A percentile compares a stretch with the other conserved stretches of the same genome.
These are phyloP conservation scores for Penaeus chinensis DNA, from an alignment of 1,140 invertebrate genomes.

Conservation along the genomic window DNA sequence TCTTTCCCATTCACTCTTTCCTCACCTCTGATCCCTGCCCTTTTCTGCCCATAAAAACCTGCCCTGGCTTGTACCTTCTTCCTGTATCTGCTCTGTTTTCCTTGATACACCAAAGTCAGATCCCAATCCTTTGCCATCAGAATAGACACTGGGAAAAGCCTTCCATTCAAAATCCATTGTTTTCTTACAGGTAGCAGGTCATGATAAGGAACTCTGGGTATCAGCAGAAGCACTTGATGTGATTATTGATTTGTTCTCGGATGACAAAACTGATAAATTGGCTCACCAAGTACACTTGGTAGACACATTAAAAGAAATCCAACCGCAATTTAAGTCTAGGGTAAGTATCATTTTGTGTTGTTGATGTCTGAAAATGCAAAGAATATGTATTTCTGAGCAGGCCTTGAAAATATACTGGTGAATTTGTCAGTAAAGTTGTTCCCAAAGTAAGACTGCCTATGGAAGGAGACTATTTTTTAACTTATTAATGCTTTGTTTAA, in stretches of 20 bases:
- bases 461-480: too few relatives aligned
- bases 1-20: too few relatives aligned
- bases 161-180: too few relatives aligned
- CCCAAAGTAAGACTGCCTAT: too few relatives aligned
- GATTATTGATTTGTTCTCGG: conserved; percentile 81
- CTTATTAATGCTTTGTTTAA: not conserved
- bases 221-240: conserved; percentile 80
- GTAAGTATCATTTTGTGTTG: conserved; percentile 68
- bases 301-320: conserved; percentile 72
- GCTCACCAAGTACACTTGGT: conserved; percentile 75
- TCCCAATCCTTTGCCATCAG: too few relatives aligned
- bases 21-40: too few relatives aligned
- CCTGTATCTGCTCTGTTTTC: too few relatives aligned
- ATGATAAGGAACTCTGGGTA: conserved; percentile 75
- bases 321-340: conserved; percentile 76
- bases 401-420: not conserved
- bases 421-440: too few relatives aligned
- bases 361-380: conserved; percentile 69
- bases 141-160: too few relatives aligned
- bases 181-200: conserved; percentile 68
- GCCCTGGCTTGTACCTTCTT: too few relatives aligned
- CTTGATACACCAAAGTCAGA: too few relatives aligned
- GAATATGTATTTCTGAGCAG: not conserved
- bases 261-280: conserved; percentile 78
- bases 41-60: too few relatives aligned